Conservation (phyloP, 1,140 invertebrate genomes). For the Bombus pascuorum region DNA sequence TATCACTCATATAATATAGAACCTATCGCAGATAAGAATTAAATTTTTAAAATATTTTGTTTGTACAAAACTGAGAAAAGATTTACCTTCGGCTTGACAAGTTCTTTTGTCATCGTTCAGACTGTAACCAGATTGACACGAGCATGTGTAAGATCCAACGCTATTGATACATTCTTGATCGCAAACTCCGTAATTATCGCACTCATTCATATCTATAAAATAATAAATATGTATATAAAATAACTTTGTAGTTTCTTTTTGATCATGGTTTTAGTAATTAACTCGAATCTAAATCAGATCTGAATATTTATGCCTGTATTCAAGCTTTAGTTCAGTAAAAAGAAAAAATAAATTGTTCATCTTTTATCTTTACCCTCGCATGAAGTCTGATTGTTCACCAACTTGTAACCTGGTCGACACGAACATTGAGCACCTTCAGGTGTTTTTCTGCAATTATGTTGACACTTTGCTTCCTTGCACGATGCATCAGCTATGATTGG, state of each 20-base stretch:
- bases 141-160: constrained; percentile 90
- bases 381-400: constrained; percentile 85
- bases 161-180: constrained; percentile 93
- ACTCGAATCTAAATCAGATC: neutral
- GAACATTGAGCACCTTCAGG: constrained; percentile 88
- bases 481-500: constrained; percentile 42
- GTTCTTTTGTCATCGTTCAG: constrained; percentile 86
- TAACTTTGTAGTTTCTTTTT: neutral
- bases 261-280: too few relatives aligned
- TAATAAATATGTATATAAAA: neutral
- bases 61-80: neutral
- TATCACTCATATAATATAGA: neutral
- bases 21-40: neutral
- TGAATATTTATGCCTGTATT: neutral
- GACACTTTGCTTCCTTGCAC: constrained; percentile 54
- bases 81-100: constrained; percentile 86
- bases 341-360: neutral
- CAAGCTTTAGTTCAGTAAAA: neutral
- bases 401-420: constrained; percentile 87
- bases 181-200: constrained; percentile 89
- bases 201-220: constrained; percentile 90
- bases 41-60: too few relatives aligned
- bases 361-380: constrained; percentile 85
- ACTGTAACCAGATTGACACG: constrained; percentile 90
- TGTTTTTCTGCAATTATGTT: constrained; percentile 75